These are phyloP conservation scores for Argynnis bischoffii DNA, from an alignment of 2,888 invertebrate genomes.

Conservation along the genomic window DNA sequence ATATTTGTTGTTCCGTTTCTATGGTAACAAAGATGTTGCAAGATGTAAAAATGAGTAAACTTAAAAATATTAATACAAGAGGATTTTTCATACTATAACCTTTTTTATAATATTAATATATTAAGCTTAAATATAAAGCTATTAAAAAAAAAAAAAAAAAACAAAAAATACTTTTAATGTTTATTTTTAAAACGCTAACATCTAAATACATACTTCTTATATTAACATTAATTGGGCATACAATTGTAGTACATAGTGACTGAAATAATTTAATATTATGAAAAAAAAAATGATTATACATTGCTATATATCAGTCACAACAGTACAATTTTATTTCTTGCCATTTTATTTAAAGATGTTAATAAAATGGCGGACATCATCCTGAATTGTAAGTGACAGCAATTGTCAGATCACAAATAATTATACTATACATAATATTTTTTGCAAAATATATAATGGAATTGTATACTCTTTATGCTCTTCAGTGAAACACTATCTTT, in stretches of 20 bases:
- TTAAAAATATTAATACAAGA: no score
- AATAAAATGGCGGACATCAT: conserved; percentile 23
- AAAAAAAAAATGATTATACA: not conserved
- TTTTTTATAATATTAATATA: not conserved
- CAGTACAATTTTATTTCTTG: conserved; percentile 27
- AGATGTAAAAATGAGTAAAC: not conserved
- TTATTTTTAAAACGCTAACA: conserved; percentile 25
- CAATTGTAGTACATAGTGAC: conserved; percentile 35
- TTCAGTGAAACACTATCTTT: no score
- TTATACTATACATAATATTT: no score
- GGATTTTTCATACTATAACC: not conserved
- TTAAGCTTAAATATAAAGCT: not conserved
- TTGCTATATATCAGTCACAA: conserved; percentile 13
- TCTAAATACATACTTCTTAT: not conserved
- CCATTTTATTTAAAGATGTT: not conserved
- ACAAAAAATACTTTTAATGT: conserved; percentile 17
- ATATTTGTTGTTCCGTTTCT: conserved; percentile 42
- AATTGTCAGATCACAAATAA: no score
- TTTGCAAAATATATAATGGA: no score
- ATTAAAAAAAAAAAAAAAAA: not conserved
- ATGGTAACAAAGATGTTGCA: conserved; percentile 46
- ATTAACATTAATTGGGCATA: conserved; percentile 48
- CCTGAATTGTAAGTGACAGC: conserved; percentile 10
- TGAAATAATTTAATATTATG: not conserved
- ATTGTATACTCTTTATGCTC: no score